Evolutionary conservation across 2,888 invertebrate species (phyloP), one percentile per base, ranked within the genome.

Genomic region (Crioceris asparagi): DNA sequence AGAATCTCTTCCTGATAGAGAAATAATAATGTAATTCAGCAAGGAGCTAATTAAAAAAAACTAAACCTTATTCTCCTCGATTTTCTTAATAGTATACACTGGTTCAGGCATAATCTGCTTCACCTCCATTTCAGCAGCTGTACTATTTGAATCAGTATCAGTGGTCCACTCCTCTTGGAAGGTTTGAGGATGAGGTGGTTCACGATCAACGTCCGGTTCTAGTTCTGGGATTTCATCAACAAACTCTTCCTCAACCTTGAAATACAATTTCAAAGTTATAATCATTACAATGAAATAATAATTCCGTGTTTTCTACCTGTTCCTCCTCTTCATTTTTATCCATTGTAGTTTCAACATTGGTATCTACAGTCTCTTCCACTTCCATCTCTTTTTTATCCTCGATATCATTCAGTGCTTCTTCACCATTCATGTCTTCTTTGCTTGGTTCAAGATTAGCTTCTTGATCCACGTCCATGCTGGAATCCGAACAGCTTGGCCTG

Each of bases 131-230:
- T 57, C 55, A 2, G 52, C 48, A 12, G 50, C 44, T 4, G 53
- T 55, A 41, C 55, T 56, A 37, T 60, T 59, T 29, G 57, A 57
- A 39, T 62, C 59, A 5, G 53, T 48, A 35, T 62, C 62, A 4
- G 57, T 55, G 16, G 49, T 47, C 55, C 57, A 57, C 16, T 57
- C 56, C 15, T 57, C 55, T 29, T 35, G 57, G 45, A 40, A 56
- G 46, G 41, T 45, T 30, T 39, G 49, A 45, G 25, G 48, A 38
- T 36, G 39, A 16, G 23, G 27, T 5, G 16, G 30, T 29, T 33
- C 30, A 4, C 17, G 33, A n/a, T 38, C 37, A 1, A 16, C 25
- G 29, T 38, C 36, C 4, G 26, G 33, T 17, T 39, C 41, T 1
- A 48, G 45, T 23, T 50, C 48, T 38, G 32, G 36, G 3, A 52